Evolutionary conservation across 2,888 invertebrate species (phyloP).

Genomic region (Cecidostiba fungosa): DNA sequence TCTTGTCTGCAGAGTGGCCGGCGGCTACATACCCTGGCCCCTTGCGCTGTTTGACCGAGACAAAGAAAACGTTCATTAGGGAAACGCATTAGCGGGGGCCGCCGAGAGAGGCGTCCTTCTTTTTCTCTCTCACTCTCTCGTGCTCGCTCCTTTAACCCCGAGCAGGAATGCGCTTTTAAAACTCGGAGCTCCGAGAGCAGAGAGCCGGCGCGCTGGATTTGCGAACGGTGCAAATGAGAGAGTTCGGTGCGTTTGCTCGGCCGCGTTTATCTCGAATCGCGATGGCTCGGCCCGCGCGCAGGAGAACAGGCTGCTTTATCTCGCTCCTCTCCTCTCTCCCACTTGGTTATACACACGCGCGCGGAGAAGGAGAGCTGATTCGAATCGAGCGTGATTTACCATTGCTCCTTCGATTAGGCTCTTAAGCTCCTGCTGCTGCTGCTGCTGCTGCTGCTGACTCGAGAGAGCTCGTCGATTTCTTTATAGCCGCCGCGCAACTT

Average conservation of each 20-base stretch:
- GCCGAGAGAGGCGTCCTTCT: slow-evolving; percentile 67
- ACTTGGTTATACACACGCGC: not conserved
- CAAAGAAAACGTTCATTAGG: slow-evolving; percentile 78
- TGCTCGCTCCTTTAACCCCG: slow-evolving; percentile 51
- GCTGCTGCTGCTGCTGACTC: no score
- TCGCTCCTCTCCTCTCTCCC: not conserved
- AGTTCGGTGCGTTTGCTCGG: slow-evolving; percentile 55
- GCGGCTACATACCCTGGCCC: not conserved
- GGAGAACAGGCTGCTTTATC: slow-evolving; percentile 35
- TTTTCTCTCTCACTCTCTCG: slow-evolving; percentile 55
- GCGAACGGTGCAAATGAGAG: slow-evolving; percentile 59
- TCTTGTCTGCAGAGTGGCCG: slow-evolving; percentile 65
- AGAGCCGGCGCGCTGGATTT: slow-evolving; percentile 40
- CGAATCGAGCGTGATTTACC: slow-evolving; percentile 63
- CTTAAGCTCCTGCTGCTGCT: slow-evolving; percentile 22
- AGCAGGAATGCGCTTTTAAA: slow-evolving; percentile 63
- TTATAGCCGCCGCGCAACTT: slow-evolving; percentile 23
- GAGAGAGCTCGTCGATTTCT: slow-evolving; percentile 21
- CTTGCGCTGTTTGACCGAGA: slow-evolving; percentile 73
- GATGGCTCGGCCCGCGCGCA: slow-evolving; percentile 32
- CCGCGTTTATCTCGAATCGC: slow-evolving; percentile 58
- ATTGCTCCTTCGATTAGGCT: slow-evolving; percentile 56
- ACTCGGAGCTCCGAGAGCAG: slow-evolving; percentile 58
- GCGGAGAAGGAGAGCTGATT: slow-evolving; percentile 34
- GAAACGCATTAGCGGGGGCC: slow-evolving; percentile 76